These are phyloP conservation scores for Psococerastis gibbosa DNA, from an alignment of 2,888 invertebrate species.

Conservation along the genomic window DNA sequence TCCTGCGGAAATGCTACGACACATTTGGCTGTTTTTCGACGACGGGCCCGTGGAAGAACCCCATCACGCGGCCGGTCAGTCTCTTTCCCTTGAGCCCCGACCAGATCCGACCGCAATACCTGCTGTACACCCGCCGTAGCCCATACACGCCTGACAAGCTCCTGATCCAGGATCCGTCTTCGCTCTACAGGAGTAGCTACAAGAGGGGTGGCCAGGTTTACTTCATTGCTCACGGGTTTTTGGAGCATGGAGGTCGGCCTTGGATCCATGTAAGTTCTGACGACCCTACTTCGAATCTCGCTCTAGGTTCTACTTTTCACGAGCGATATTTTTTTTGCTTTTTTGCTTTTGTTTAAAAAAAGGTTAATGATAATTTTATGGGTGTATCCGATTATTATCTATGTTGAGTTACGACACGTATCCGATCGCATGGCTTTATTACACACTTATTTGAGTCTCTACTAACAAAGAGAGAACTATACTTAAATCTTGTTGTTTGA, in stretches of 20 bases:
- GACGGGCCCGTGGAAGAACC: conserved; percentile 57
- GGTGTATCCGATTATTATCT: too few relatives aligned
- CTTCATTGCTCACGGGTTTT: conserved; percentile 69
- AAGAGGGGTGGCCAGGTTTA: conserved; percentile 44
- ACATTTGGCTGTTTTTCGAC: conserved; percentile 62
- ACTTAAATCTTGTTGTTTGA: too few relatives aligned
- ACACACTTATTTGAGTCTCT: too few relatives aligned
- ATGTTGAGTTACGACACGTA: too few relatives aligned
- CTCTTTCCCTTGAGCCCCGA: conserved; percentile 56
- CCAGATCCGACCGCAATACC: conserved; percentile 35
- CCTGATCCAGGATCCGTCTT: conserved; percentile 28
- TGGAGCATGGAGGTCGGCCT: conserved; percentile 59
- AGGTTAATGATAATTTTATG: too few relatives aligned
- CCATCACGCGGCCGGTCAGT: conserved; percentile 52
- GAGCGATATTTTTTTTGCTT: too few relatives aligned
- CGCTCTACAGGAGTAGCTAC: conserved; percentile 40
- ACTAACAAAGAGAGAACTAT: too few relatives aligned
- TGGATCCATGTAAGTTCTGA: conserved; percentile 56
- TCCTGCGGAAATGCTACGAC: conserved; percentile 41
- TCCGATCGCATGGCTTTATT: too few relatives aligned
- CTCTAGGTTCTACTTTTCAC: too few relatives aligned
- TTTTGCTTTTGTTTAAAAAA: too few relatives aligned
- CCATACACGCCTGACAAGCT: conserved; percentile 22
- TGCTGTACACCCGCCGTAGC: conserved; percentile 35
- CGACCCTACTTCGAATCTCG: conserved; percentile 2